Evolutionary conservation across 2,888 invertebrate genomes (phyloP).

Genomic region (Lamproptera curius): DNA sequence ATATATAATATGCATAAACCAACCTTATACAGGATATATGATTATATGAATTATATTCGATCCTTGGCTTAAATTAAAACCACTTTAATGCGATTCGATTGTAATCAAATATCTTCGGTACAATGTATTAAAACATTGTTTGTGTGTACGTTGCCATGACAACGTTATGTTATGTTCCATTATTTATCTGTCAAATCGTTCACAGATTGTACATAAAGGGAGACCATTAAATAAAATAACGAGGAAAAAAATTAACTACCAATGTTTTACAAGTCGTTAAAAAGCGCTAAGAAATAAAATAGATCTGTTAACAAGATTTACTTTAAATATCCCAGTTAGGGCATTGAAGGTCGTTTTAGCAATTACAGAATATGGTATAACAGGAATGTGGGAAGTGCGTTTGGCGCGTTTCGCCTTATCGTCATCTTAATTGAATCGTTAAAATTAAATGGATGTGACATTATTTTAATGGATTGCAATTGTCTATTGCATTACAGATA

Average conservation of each 20-base stretch:
- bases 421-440: background rate
- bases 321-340: background rate
- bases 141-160: slow-evolving; percentile 8
- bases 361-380: background rate
- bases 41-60: no score
- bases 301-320: background rate
- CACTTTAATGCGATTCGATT: no score
- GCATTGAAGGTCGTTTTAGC: background rate
- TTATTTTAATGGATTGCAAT: background rate
- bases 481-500: no score
- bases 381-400: slow-evolving; percentile 1
- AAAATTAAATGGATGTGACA: background rate
- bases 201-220: no score
- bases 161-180: slow-evolving; percentile 2
- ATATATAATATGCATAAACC: no score
- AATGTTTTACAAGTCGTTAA: background rate
- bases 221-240: background rate
- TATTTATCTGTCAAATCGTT: no score
- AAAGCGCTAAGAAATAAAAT: background rate
- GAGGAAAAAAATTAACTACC: no score
- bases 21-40: no score
- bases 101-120: no score
- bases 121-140: no score
- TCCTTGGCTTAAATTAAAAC: no score
- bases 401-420: slow-evolving; percentile 1